phyloP scores from a whole-genome alignment of 2,888 invertebrate species.

The Cephus nigrinus region DNA sequence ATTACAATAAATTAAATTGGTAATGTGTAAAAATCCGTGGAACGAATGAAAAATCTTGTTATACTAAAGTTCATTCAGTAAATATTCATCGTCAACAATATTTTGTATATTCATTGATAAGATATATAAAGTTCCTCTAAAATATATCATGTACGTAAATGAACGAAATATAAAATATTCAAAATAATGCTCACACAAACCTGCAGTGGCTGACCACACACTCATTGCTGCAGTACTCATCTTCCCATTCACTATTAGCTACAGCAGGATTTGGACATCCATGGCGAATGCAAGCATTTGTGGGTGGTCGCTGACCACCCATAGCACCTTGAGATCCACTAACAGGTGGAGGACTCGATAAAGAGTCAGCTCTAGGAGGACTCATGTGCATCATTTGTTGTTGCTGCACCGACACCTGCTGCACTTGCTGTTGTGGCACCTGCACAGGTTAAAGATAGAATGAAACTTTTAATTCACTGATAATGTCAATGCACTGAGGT shows the following conservation, averaged over 20 bases:
- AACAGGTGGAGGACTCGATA: conserved; percentile 58
- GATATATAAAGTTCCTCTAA: no score
- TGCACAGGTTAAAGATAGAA: conserved; percentile 19
- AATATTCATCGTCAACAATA: no score
- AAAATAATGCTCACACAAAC: conserved; percentile 65
- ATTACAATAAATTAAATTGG: no score
- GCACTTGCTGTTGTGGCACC: conserved; percentile 57
- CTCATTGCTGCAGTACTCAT: conserved; percentile 97
- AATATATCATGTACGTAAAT: background rate
- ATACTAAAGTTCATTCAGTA: no score
- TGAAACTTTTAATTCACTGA: background rate
- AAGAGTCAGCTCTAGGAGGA: conserved; percentile 52
- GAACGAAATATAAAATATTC: conserved; percentile 11
- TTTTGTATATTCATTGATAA: no score
- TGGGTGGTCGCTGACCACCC: conserved; percentile 50
- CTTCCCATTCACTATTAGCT: conserved; percentile 94
- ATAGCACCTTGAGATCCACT: conserved; percentile 47
- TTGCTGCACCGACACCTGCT: conserved; percentile 40
- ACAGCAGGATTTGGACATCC: conserved; percentile 93
- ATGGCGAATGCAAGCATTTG: conserved; percentile 80
- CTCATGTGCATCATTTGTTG: conserved; percentile 58
- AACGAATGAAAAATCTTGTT: no score
- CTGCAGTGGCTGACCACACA: conserved; percentile 97
- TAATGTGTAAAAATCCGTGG: no score
- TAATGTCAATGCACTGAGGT: no score